Evolutionary conservation across 2,113 vertebrate species (phyloP), one percentile per base, ranked within the genome.

Genomic region (Spilogale gracilis): DNA sequence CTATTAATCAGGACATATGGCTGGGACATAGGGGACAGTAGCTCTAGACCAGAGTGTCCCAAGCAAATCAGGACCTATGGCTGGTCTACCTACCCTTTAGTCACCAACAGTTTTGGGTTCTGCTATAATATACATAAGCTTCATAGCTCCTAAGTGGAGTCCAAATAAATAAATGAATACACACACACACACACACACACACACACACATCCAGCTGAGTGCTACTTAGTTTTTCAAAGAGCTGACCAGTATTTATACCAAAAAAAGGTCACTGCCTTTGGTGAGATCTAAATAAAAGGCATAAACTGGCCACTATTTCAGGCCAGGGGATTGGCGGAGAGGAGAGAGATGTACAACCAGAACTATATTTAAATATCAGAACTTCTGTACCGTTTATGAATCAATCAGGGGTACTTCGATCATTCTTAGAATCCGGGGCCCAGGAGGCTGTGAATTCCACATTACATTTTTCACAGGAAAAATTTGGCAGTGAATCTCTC

Each of bases 291-390:
- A 73, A 79, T 50, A 65, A 32, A 60, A 71, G 76, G 5, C 48
- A 2, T 54, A 76, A 48, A 32, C 9, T 54, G 52, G 48, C 63
- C 71, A 20, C n/a, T 74, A 0, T 65, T 58, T 58, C 58, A 54
- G 48, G 32, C 25, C 6, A 8, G 60, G 20, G 43, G n/a, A 1
- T 21, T 18, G 52, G 43, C 5, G 6, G 16, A 16, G 7, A 18
- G 1, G 1, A 4, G 20, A 8, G 6, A 8, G 6, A 2, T 11
- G n/a, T 27, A 67, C 8, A 60, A 20, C 50, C 43, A 50, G 0
- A 20, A 30, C 43, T 7, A 10, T 32, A 21, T 52, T 86, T 27
- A 67, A 32, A 20, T 52, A 21, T 38, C 50, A 69, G 10, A 56
- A 67, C 17, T 32, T 78, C 23, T 3, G 0, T 81, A 23, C 10